Base-by-base conservation (phyloP, 2,797 vertebrate species). In the Gobionotothen gibberifrons region DNA sequence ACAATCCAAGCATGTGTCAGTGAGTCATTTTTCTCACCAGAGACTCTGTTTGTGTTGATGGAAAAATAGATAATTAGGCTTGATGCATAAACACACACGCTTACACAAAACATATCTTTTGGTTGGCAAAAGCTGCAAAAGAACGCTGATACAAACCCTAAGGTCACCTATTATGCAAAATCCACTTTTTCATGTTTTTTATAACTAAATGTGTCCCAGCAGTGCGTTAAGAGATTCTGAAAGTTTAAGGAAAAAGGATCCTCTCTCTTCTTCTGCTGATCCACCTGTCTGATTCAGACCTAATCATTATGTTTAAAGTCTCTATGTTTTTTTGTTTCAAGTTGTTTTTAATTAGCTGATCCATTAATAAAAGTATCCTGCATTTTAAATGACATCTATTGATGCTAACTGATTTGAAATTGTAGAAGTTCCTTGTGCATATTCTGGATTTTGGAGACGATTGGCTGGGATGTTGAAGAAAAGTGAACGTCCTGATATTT, bases 1-100 rank as follows among this genome's bases (percentile, higher is more conserved):
- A 72, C 69, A 54, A 5, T 52, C 60, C 63, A 66, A 78, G 72
- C 68, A 62, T 68, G 69, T 77, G 78, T 72, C 76, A 68, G 8
- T 71, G 69, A 86, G 66, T 76, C 59, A 49, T 77, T 60, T 71
- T 36, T 82, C 63, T 76, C 80, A 84, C 84, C 80, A 78, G 75
- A 81, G 78, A 78, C 60, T 46, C 39, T 42, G 21, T 85, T 68
- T 72, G 59, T 84, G 69, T 83, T 53, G 42, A 69, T 71, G 22
- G 69, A 81, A 71, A 47, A 70, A 36, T 47, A 70, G 70, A 84
- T 82, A 59, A 84, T 83, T 77, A 76, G 29, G 59, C 56, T 0
- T 71, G 36, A 52, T 10, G 47, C 16, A 7, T 49, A 47, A 29
- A 58, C 9, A 12, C 32, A 42, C 13, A 13, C 19, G 17, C 39